A percentile compares a stretch with the other conserved stretches of the same genome.
Evolutionary conservation across 1,140 invertebrate species (phyloP).

Genomic region (Brachionus manjavacas): DNA sequence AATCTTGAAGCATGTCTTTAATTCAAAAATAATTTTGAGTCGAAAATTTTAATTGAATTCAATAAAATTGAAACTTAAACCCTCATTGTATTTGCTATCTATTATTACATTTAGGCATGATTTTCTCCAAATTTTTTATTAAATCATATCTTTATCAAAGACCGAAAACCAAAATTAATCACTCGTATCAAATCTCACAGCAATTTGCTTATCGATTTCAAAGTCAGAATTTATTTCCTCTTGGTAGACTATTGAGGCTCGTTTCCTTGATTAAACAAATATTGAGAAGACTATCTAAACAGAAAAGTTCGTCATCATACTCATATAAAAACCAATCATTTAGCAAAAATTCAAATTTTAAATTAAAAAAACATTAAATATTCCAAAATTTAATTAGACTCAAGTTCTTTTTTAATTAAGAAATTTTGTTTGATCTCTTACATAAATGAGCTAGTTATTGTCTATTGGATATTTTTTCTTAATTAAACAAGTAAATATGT

Average conservation of each 20-base stretch:
- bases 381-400: slow-evolving; percentile 3
- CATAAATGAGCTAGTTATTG: not conserved
- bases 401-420: not conserved
- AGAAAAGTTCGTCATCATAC: not conserved
- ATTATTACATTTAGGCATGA: slow-evolving; percentile 19
- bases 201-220: not conserved
- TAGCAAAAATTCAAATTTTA: not conserved
- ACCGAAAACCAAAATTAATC: not conserved
- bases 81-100: not conserved
- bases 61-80: slow-evolving; percentile 1
- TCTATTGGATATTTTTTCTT: not conserved
- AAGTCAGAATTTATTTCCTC: slow-evolving; percentile 21
- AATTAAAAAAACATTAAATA: slow-evolving; percentile 3
- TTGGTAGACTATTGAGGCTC: not conserved
- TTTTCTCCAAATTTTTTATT: not conserved
- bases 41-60: slow-evolving; percentile 16
- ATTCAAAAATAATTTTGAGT: not conserved
- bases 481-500: slow-evolving; percentile 26
- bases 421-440: not conserved
- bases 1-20: not conserved
- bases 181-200: not conserved
- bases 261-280: slow-evolving; percentile 30
- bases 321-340: not conserved
- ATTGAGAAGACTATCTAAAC: not conserved
- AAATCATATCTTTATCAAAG: not conserved